These are phyloP conservation scores for Trinorchestia longiramus DNA, from an alignment of 1,140 invertebrate species.

Conservation along the genomic window DNA sequence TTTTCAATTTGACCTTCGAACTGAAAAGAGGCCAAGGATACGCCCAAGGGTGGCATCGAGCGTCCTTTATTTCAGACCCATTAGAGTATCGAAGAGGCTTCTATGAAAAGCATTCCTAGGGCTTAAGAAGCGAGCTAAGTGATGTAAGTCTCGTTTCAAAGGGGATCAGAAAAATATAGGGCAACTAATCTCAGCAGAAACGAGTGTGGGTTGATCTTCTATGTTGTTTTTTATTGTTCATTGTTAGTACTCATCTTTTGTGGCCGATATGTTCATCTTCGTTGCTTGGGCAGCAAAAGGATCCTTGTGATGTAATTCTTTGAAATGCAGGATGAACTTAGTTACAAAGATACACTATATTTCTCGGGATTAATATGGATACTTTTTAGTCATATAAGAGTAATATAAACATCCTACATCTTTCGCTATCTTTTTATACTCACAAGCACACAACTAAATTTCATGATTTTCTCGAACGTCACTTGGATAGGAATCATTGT, in stretches of 20 bases:
- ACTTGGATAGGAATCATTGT: too few species aligned
- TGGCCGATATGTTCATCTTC: neutral
- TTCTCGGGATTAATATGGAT: too few species aligned
- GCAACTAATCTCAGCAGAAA: neutral
- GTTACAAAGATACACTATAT: too few species aligned
- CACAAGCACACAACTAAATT: too few species aligned
- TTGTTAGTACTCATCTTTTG: neutral
- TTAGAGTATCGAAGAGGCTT: slow-evolving; percentile 19
- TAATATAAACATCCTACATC: too few species aligned
- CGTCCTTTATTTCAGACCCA: slow-evolving; percentile 26
- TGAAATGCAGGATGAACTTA: too few species aligned
- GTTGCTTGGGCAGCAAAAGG: too few species aligned
- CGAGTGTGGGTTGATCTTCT: neutral
- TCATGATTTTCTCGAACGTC: too few species aligned
- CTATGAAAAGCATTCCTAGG: slow-evolving; percentile 17
- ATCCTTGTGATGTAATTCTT: too few species aligned
- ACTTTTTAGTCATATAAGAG: too few species aligned
- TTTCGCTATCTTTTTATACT: too few species aligned
- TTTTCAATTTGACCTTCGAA: slow-evolving; percentile 5
- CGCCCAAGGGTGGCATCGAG: neutral
- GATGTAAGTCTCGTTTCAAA: slow-evolving; percentile 15
- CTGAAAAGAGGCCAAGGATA: neutral
- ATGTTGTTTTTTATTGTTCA: neutral
- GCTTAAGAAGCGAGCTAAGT: neutral
- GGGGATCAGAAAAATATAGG: neutral